phyloP scores from a whole-genome alignment of 2,888 invertebrate species.

The Drosophila prolongata region DNA sequence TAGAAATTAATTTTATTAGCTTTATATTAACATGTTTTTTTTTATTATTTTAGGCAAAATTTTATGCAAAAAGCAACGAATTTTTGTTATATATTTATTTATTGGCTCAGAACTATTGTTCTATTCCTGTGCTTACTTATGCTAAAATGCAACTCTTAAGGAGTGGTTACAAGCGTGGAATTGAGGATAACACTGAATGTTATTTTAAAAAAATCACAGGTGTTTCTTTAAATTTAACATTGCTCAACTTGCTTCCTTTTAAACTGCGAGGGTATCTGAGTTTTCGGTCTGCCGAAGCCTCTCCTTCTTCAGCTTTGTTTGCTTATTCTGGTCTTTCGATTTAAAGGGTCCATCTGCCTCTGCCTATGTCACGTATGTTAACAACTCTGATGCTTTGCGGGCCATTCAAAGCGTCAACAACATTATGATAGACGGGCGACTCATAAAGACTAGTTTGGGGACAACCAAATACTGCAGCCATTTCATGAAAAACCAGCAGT shows the following conservation, averaged over 20 bases:
- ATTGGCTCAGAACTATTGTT: conserved; percentile 12
- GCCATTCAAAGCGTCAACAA: conserved; percentile 99
- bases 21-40: conserved; percentile 6
- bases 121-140: neutral
- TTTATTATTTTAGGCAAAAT: conserved; percentile 20
- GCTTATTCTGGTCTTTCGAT: neutral
- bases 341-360: conserved; percentile 91
- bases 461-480: conserved; percentile 99
- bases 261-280: conserved; percentile 35
- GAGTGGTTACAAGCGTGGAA: neutral
- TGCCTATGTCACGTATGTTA: conserved; percentile 98
- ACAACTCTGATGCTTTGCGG: conserved; percentile 95
- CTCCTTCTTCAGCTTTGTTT: neutral
- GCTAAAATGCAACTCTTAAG: neutral
- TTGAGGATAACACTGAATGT: neutral
- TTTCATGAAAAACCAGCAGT: conserved; percentile 98
- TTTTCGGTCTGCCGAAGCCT: conserved; percentile 24
- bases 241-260: neutral
- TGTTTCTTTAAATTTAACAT: neutral
- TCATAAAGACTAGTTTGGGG: conserved; percentile 98
- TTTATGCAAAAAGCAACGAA: neutral
- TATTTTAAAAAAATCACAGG: neutral
- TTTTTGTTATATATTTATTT: conserved; percentile 12
- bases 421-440: conserved; percentile 96
- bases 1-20: neutral